A percentile compares a stretch with the other conserved stretches of the same genome.
phyloP scores from a whole-genome alignment of 2,888 invertebrate genomes.

The Acleris emargana region DNA sequence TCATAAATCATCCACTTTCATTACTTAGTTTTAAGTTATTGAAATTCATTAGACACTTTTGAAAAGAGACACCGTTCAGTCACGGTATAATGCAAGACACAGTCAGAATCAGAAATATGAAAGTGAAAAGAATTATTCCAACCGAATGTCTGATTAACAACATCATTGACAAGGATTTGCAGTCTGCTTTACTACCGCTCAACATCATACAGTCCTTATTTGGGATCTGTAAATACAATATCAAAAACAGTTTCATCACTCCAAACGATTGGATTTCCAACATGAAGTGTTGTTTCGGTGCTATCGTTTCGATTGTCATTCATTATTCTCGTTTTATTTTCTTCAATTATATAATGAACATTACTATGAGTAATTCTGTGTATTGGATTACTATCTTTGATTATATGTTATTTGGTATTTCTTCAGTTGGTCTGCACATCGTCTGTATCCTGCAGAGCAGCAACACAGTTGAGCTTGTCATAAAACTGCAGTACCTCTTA shows the following conservation, averaged over 20 bases:
- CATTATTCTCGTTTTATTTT: background rate
- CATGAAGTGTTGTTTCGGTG: background rate
- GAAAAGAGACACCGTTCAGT: too few relatives aligned
- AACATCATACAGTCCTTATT: background rate
- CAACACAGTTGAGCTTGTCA: conserved; percentile 2
- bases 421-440: background rate
- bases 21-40: too few relatives aligned
- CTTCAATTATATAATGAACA: too few relatives aligned
- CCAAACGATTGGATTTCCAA: background rate
- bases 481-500: background rate
- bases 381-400: background rate
- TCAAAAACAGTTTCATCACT: conserved; percentile 2
- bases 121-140: background rate
- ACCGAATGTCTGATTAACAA: conserved; percentile 9
- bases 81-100: too few relatives aligned
- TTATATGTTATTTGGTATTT: background rate
- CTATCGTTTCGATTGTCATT: background rate
- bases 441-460: background rate
- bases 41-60: too few relatives aligned
- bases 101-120: background rate
- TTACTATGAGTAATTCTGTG: background rate
- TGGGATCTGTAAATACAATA: background rate
- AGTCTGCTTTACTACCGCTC: background rate
- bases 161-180: conserved; percentile 6
- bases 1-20: too few relatives aligned